phyloP scores from a whole-genome alignment of 2,797 vertebrate species.

The Urosaurus nigricauda region DNA sequence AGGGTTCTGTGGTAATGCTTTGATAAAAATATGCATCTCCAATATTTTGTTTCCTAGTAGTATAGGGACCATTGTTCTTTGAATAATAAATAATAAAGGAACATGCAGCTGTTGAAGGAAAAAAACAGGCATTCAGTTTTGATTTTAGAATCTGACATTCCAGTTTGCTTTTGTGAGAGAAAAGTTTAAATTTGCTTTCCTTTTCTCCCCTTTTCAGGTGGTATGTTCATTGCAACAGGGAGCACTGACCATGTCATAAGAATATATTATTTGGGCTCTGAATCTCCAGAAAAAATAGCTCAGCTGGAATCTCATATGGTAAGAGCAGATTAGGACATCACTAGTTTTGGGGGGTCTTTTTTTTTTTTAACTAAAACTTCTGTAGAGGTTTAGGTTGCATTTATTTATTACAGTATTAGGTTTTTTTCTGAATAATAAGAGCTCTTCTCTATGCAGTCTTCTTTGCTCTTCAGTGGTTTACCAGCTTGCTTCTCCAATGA shows the following conservation, averaged over 20 bases:
- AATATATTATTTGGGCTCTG: slow-evolving; percentile 95
- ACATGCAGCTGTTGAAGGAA: background rate
- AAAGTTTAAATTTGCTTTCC: slow-evolving; percentile 25
- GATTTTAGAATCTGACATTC: slow-evolving; percentile 15
- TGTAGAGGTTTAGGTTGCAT: background rate
- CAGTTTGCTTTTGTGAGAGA: slow-evolving; percentile 24
- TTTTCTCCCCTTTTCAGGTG: slow-evolving; percentile 81
- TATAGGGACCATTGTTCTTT: background rate
- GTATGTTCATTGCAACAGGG: slow-evolving; percentile 97
- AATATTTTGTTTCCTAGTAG: slow-evolving; percentile 5
- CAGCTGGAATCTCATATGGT: slow-evolving; percentile 95
- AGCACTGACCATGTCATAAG: slow-evolving; percentile 97
- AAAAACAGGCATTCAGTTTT: background rate
- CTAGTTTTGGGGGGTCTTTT: background rate
- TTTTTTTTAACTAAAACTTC: background rate
- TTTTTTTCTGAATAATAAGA: background rate
- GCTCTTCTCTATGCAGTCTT: background rate
- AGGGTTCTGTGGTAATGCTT: background rate
- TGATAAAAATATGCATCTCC: background rate
- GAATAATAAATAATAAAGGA: background rate
- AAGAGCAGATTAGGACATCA: slow-evolving; percentile 61
- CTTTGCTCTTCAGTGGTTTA: background rate
- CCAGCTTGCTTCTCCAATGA: background rate
- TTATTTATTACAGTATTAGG: background rate
- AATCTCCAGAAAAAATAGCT: slow-evolving; percentile 93